Conservation (phyloP, 2,113 vertebrate species). For the Pterocles gutturalis region DNA sequence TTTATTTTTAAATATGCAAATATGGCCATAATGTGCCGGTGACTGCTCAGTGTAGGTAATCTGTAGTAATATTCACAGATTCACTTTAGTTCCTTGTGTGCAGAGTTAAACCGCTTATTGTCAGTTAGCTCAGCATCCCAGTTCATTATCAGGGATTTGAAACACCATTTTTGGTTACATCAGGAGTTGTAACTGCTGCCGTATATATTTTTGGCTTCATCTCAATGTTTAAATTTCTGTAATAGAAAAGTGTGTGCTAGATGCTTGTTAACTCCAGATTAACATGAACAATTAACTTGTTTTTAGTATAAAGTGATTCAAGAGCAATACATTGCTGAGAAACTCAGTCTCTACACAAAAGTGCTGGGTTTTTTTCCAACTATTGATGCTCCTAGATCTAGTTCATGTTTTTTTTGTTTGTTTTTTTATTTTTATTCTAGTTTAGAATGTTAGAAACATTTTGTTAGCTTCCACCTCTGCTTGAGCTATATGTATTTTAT, state of each 20-base stretch:
- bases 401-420: background rate
- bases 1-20: constrained; percentile 58
- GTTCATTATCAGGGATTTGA: constrained; percentile 52
- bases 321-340: background rate
- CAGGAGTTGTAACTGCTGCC: background rate
- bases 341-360: background rate
- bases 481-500: background rate
- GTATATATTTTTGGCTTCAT: background rate
- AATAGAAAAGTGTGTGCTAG: background rate
- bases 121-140: constrained; percentile 42
- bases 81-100: constrained; percentile 50
- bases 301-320: background rate
- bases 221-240: background rate
- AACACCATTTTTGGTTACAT: constrained; percentile 30
- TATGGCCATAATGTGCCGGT: constrained; percentile 34
- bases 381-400: background rate
- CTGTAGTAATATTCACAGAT: constrained; percentile 43
- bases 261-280: background rate
- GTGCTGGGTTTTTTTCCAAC: background rate
- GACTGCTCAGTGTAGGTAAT: constrained; percentile 34
- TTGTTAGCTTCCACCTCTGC: background rate
- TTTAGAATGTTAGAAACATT: background rate
- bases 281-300: background rate
- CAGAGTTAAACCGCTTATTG: constrained; percentile 66
- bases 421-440: background rate